Percentiles rank a stretch among this genome's conserved stretches.
Evolutionary conservation across 2,797 vertebrate genomes (phyloP).

Genomic region (Bryconaethiops microstoma): DNA sequence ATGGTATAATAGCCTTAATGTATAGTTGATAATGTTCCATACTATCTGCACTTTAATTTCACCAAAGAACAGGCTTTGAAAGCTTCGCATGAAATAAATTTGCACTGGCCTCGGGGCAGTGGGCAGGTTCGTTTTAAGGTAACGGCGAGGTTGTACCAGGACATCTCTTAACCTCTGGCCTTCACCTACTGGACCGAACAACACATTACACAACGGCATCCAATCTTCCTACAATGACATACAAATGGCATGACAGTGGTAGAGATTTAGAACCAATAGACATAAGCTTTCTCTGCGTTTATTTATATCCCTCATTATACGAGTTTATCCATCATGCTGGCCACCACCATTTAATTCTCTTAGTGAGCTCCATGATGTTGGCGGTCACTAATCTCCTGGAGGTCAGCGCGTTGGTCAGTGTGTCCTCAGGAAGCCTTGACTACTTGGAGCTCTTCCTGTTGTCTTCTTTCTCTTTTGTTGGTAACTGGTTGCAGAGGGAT

Average conservation of each 20-base stretch:
- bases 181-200: conserved; percentile 14
- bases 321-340: conserved; percentile 21
- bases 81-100: conserved; percentile 1
- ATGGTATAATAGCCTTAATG: no score
- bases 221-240: conserved; percentile 12
- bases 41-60: neutral
- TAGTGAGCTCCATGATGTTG: conserved; percentile 39
- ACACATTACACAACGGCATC: conserved; percentile 40
- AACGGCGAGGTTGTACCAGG: conserved; percentile 2
- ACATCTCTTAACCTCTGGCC: conserved; percentile 1
- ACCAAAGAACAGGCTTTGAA: neutral
- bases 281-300: conserved; percentile 15
- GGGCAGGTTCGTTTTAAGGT: neutral
- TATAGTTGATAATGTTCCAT: no score
- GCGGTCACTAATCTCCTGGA: conserved; percentile 46
- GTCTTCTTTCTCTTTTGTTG: neutral
- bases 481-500: no score
- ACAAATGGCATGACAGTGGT: conserved; percentile 29
- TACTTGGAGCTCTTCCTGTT: neutral
- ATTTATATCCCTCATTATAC: conserved; percentile 27
- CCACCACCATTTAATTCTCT: conserved; percentile 33
- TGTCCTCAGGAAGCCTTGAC: conserved; percentile 20
- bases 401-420: conserved; percentile 44
- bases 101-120: neutral
- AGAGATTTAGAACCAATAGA: conserved; percentile 33